Percentiles rank a stretch among this genome's conserved stretches.
Evolutionary conservation across 2,797 vertebrate species (phyloP).

Genomic region (Pipistrellus pygmaeus): DNA sequence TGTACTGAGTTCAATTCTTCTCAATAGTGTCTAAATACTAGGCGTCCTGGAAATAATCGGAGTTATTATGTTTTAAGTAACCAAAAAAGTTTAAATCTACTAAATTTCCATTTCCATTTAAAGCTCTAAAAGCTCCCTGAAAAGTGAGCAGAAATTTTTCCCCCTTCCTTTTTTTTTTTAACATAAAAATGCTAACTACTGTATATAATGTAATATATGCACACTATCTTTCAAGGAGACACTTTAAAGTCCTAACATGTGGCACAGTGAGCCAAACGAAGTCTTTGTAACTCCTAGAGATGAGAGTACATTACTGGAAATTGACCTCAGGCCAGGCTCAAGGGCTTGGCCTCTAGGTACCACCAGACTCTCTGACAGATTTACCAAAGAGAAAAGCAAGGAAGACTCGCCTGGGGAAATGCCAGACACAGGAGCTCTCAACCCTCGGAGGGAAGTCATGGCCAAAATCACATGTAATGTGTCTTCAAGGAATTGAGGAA

Average conservation of each 20-base stretch:
- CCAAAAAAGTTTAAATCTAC: not conserved
- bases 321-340: not conserved
- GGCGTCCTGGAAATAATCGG: not conserved
- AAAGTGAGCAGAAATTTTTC: not conserved
- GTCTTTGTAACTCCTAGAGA: not conserved
- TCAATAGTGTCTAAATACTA: not conserved
- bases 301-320: not conserved
- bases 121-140: conserved; percentile 1
- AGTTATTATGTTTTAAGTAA: not conserved
- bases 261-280: not conserved
- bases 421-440: not conserved
- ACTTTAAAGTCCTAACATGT: not conserved
- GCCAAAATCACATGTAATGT: not conserved
- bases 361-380: not conserved
- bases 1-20: not conserved
- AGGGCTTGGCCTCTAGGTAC: not conserved
- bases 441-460: not conserved
- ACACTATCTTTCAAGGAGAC: conserved; percentile 37
- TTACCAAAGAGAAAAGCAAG: not conserved
- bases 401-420: not conserved
- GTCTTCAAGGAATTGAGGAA: not conserved
- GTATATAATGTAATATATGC: not conserved
- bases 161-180: no score
- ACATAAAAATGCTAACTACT: conserved; percentile 33
- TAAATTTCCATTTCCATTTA: not conserved